Base-by-base conservation (phyloP, 2,113 vertebrate genomes). In the Phoxinus phoxinus region DNA sequence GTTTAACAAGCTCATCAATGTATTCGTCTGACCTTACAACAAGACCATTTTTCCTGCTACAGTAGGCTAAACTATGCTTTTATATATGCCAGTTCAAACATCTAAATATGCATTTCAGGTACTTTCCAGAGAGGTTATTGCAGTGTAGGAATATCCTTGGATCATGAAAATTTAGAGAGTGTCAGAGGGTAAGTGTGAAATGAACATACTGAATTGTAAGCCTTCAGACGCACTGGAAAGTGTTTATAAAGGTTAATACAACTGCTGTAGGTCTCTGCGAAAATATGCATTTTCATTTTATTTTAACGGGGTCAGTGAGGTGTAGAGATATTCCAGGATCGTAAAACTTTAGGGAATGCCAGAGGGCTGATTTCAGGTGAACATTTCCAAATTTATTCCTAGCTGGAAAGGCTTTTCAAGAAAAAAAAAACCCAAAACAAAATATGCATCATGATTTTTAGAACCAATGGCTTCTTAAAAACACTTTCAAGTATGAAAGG, bases 191-290 rank as follows among this genome's bases (percentile, higher is more conserved):
- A 23, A 56, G 51, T 58, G 19, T 35, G 30, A 59, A 58, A 78
- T 58, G 2, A 78, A 58, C 32, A 78, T 10, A 8, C 51, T 58
- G 72, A 37, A 37, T 19, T 58, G 21, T 59, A n/a, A 25, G 53
- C 10, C 48, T 77, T 77, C 17, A 4, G 25, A 25, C 58, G 6
- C 9, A 11, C 6, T 35, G 32, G 32, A 7, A 44, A 73, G 21
- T 44, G 21, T 41, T 78, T 37, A n/a, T n/a, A 78, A 78, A 59
- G 76, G 76, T 78, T 53, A 79, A 13, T 8, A 23, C 76, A 51
- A 13, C 35, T 17, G 56, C 32, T 61, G 76, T 61, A 78, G 13
- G 32, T 23, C 12, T 25, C 32, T n/a, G 12, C n/a, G 0, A 23
- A 77, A 59, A 41, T 61, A 59, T 41, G 53, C 32, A 59, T 15